phyloP scores from a whole-genome alignment of 1,140 invertebrate genomes.

The Anoplolepis gracilipes region DNA sequence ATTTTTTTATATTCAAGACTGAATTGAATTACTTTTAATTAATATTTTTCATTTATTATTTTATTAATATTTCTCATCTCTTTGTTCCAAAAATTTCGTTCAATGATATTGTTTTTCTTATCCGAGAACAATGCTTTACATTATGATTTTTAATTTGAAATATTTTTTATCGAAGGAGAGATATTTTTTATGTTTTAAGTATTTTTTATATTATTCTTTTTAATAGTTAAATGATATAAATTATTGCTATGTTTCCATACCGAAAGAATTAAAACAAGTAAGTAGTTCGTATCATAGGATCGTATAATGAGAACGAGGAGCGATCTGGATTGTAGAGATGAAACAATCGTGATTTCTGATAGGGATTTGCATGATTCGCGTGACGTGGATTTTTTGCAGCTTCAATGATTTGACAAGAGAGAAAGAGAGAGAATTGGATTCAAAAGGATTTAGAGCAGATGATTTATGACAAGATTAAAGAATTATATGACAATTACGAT shows the following conservation, averaged over 20 bases:
- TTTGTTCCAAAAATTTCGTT: conserved; percentile 3
- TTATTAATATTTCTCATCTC: neutral
- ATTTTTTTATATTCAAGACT: neutral
- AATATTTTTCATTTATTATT: neutral
- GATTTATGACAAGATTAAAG: conserved; percentile 43
- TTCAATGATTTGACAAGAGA: conserved; percentile 8
- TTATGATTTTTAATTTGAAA: neutral
- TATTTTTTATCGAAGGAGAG: neutral
- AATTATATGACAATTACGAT: conserved; percentile 11
- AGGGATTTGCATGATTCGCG: conserved; percentile 39
- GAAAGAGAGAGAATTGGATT: conserved; percentile 5
- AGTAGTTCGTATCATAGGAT: neutral
- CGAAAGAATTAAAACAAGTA: neutral
- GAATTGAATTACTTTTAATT: neutral
- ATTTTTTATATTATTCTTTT: neutral
- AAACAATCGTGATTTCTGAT: neutral
- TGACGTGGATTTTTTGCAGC: conserved; percentile 37
- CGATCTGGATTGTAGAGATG: conserved; percentile 22
- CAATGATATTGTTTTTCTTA: neutral
- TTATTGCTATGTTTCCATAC: neutral
- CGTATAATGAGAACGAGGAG: neutral
- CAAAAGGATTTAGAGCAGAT: neutral
- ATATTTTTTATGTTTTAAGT: no score
- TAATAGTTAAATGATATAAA: neutral
- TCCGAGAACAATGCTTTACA: neutral